phyloP scores from a whole-genome alignment of 2,797 vertebrate genomes.

The Pipistrellus pipistrellus region DNA sequence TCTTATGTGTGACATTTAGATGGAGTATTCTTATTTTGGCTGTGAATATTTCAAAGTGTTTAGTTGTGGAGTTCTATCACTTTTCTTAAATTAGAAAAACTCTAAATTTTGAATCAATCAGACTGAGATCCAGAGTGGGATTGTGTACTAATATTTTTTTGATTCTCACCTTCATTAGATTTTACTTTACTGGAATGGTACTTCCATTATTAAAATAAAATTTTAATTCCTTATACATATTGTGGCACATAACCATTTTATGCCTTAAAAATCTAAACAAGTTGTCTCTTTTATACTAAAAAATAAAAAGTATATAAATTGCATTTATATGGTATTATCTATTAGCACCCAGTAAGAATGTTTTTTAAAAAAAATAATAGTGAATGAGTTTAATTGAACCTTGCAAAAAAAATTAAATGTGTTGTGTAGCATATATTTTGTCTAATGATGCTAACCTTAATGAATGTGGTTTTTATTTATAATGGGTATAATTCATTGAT shows the following conservation, averaged over 20 bases:
- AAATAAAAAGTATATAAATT: conserved; percentile 1
- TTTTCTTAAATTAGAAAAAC: neutral
- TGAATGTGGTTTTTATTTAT: conserved; percentile 37
- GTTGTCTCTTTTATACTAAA: neutral
- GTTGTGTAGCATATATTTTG: neutral
- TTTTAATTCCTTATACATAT: neutral
- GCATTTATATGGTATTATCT: neutral
- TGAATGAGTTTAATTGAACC: conserved; percentile 1
- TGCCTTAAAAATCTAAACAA: conserved; percentile 2
- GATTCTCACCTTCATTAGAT: neutral
- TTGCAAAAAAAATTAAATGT: conserved; percentile 29
- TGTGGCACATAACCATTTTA: neutral
- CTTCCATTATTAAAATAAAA: conserved; percentile 14
- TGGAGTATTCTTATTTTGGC: neutral
- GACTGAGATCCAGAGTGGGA: neutral
- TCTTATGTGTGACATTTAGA: neutral
- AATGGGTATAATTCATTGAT: neutral
- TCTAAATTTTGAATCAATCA: neutral
- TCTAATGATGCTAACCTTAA: conserved; percentile 17
- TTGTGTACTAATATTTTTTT: neutral
- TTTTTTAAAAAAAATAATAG: neutral
- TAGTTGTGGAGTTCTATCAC: neutral
- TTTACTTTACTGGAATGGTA: neutral
- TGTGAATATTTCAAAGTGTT: neutral
- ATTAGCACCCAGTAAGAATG: neutral